Base-by-base conservation (phyloP, 2,888 invertebrate genomes). In the Melieria picta region DNA sequence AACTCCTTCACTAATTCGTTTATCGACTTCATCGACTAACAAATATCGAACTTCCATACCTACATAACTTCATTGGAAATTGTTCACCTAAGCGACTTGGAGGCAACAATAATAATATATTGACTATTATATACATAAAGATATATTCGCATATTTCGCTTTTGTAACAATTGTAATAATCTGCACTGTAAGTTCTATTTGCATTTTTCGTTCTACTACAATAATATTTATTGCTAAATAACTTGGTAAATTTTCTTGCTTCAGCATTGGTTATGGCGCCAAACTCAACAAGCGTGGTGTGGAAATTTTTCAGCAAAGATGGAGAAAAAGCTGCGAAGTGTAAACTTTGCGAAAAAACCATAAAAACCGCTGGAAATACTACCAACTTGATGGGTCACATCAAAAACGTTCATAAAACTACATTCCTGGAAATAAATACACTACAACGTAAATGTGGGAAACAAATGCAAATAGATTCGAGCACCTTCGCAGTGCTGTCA, bases 301-400 rank as follows among this genome's bases (percentile, higher is more conserved):
- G 65, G 65, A 65, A 52, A 52, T 55, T 42, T 65, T 52, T 52
- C 43, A n/a, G 55, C 52, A 65, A 50, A 65, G 30, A 48, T 42
- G 65, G 43, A 42, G 65, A 52, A 10, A 52, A 30, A 42, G 13
- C 50, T 55, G 16, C 65, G 7, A 50, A 65, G 55, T 65, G 57
- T 66, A 58, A 45, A 57, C 13, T 50, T 13, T 50, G 60, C 58
- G 48, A 58, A 67, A 67, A 67, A 60, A 58, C 72, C 68, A 55
- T 68, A 60, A 68, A 68, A 60, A 30, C 47, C 56, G 56, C 56
- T 56, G 56, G 56, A 16, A 56, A 56, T 56, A 56, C 13, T 30
- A 56, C 56, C n/a, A 56, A 56, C 56, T 10, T n/a, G 56, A 56
- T 56, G 10, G 10, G 56, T 56, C 56, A 56, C 30, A 56, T 56